Conservation (phyloP, 2,888 invertebrate species). For the Drosophila prolongata region DNA sequence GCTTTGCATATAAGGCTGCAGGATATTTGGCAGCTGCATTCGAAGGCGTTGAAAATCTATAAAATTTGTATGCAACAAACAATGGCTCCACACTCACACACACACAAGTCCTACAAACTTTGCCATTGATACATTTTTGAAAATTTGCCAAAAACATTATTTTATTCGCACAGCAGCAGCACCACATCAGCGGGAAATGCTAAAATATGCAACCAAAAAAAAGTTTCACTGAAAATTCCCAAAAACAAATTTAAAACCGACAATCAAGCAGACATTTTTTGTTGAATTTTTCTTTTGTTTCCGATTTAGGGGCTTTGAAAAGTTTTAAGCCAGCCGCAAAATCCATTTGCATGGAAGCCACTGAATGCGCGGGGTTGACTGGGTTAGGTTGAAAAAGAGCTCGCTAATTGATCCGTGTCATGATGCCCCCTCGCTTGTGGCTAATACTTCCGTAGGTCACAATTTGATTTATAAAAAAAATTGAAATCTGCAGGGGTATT, state of each 20-base stretch:
- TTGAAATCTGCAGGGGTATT: background rate
- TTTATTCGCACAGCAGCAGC: slow-evolving; percentile 31
- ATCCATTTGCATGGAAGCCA: slow-evolving; percentile 37
- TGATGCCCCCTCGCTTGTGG: background rate
- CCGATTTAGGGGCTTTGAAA: slow-evolving; percentile 22
- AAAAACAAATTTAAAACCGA: slow-evolving; percentile 16
- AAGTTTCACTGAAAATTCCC: slow-evolving; percentile 27
- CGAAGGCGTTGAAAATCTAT: slow-evolving; percentile 71
- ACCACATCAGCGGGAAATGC: slow-evolving; percentile 34
- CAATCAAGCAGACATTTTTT: slow-evolving; percentile 41
- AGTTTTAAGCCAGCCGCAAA: slow-evolving; percentile 35
- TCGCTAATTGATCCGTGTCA: slow-evolving; percentile 36
- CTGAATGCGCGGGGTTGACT: slow-evolving; percentile 3
- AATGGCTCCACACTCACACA: slow-evolving; percentile 38
- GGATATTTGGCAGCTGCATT: slow-evolving; percentile 65
- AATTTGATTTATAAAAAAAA: background rate
- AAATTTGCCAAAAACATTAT: slow-evolving; percentile 55
- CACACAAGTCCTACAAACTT: slow-evolving; percentile 14
- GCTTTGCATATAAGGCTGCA: slow-evolving; percentile 54
- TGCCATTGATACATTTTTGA: slow-evolving; percentile 54
- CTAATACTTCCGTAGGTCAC: slow-evolving; percentile 1
- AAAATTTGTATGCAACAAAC: slow-evolving; percentile 71
- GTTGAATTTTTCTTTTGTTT: slow-evolving; percentile 23
- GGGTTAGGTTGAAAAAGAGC: background rate
- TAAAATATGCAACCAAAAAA: slow-evolving; percentile 38